Evolutionary conservation across 2,113 vertebrate genomes (phyloP).

Genomic region (human): GRCh38 chr20:7631001-7631500

Average conservation of each 20-base stretch:
- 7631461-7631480: neutral
- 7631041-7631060: neutral
- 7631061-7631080: neutral
- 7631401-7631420: neutral
- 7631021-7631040: neutral
- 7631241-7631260: neutral
- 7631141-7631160: neutral
- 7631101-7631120: neutral
- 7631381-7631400: neutral
- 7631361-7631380: neutral
- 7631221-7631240: neutral
- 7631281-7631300: neutral
- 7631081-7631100: neutral
- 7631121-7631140: neutral
- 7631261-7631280: neutral
- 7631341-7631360: neutral
- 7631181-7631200: neutral
- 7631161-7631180: neutral
- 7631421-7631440: neutral
- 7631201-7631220: neutral
- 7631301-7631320: neutral
- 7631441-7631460: neutral
- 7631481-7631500: neutral
- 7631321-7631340: neutral
- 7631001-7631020: neutral